Conservation (phyloP, 2,797 vertebrate species). For the Ambastaia sidthimunki region DNA sequence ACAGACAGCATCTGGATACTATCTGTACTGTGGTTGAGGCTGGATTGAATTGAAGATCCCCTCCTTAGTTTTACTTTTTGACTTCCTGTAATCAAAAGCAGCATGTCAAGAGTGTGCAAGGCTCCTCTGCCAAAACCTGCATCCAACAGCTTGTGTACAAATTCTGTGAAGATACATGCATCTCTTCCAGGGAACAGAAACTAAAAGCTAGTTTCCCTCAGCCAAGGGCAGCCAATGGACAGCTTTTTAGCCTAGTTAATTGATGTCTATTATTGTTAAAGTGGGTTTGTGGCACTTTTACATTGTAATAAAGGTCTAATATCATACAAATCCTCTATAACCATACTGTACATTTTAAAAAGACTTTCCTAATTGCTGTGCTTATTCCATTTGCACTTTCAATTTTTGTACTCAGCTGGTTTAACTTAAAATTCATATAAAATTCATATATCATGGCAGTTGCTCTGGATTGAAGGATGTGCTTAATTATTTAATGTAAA, state of each 20-base stretch:
- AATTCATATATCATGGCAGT: no score
- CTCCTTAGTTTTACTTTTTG: constrained; percentile 17
- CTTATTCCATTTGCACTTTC: no score
- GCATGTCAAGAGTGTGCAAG: constrained; percentile 14
- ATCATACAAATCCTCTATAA: no score
- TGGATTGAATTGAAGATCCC: constrained; percentile 44
- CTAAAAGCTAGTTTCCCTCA: neutral
- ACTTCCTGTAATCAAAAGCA: constrained; percentile 48
- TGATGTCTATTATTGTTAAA: neutral
- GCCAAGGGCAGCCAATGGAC: neutral
- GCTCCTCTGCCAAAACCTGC: neutral
- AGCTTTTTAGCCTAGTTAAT: neutral
- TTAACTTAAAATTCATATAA: no score
- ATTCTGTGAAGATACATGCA: neutral
- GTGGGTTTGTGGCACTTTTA: neutral
- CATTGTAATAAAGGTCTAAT: no score
- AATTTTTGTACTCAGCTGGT: no score
- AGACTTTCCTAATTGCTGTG: no score
- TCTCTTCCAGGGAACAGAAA: constrained; percentile 11
- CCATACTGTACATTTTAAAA: no score
- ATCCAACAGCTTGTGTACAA: constrained; percentile 11
- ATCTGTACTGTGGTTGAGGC: constrained; percentile 38
- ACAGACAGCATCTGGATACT: constrained; percentile 47
- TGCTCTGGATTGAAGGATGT: no score
- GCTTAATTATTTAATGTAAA: no score